Percentiles rank a stretch among this genome's conserved stretches.
Evolutionary conservation across 2,888 invertebrate species (phyloP).

Genomic region (Serrognathus titanus): DNA sequence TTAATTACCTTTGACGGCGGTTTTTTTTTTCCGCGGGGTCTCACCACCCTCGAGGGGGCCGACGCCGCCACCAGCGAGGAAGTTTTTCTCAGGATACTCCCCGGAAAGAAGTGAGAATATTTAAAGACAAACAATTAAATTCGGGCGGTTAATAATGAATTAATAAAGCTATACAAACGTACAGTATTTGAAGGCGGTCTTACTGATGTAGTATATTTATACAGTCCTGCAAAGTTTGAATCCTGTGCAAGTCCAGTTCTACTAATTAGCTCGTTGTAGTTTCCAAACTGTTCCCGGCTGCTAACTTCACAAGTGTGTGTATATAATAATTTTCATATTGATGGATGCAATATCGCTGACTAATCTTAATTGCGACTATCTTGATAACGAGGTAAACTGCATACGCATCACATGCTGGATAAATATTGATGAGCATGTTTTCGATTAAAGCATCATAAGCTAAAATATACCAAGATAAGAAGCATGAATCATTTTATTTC

Average conservation of each 20-base stretch:
- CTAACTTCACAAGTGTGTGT: constrained; percentile 6
- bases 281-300: constrained; percentile 12
- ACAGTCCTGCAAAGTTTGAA: constrained; percentile 13
- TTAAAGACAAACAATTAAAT: constrained; percentile 21
- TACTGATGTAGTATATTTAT: constrained; percentile 15
- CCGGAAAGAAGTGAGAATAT: constrained; percentile 11
- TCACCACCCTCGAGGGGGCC: constrained; percentile 33
- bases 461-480: no score
- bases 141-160: constrained; percentile 16
- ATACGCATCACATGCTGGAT: no score
- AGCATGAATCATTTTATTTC: no score
- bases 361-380: constrained; percentile 11
- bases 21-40: constrained; percentile 39
- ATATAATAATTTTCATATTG: constrained; percentile 11
- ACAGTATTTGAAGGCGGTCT: constrained; percentile 8
- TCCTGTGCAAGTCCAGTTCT: constrained; percentile 14
- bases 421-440: no score
- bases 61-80: constrained; percentile 32
- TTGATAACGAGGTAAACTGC: background rate
- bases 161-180: constrained; percentile 20
- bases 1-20: constrained; percentile 66
- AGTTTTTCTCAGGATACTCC: no score
- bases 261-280: constrained; percentile 18
- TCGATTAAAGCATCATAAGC: no score
- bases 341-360: constrained; percentile 10